Evolutionary conservation across 2,888 invertebrate species (phyloP).

Genomic region (Eristalis intricaria): DNA sequence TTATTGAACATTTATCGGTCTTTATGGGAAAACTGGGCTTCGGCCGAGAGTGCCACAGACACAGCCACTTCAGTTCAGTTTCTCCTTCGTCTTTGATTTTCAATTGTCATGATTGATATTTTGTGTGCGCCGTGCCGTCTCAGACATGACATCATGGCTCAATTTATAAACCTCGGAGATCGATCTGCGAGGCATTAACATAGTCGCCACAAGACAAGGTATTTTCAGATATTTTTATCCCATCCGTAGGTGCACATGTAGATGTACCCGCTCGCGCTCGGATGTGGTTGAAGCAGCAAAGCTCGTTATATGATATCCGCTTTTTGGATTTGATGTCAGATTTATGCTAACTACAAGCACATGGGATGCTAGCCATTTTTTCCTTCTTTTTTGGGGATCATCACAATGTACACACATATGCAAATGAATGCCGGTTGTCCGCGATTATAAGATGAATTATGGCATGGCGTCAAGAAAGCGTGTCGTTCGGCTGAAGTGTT

Average conservation of each 20-base stretch:
- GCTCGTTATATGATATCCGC: neutral
- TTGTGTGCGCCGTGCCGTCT: neutral
- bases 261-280: neutral
- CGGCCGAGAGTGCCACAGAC: neutral
- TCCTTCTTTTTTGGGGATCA: neutral
- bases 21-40: neutral
- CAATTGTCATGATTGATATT: conserved; percentile 18
- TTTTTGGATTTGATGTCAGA: neutral
- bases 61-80: too few relatives aligned
- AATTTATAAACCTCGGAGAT: neutral
- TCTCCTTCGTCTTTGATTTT: neutral
- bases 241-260: neutral
- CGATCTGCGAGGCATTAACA: neutral
- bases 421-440: conserved; percentile 3
- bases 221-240: neutral
- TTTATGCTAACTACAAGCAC: neutral
- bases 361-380: neutral
- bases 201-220: neutral
- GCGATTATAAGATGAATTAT: conserved; percentile 28
- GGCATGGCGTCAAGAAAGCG: conserved; percentile 15
- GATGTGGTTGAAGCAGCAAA: neutral
- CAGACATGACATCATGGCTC: conserved; percentile 13
- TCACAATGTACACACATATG: neutral
- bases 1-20: neutral
- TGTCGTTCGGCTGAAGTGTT: neutral